Evolutionary conservation across 2,113 vertebrate species (phyloP).

Genomic region (Pelmatolapia mariae): DNA sequence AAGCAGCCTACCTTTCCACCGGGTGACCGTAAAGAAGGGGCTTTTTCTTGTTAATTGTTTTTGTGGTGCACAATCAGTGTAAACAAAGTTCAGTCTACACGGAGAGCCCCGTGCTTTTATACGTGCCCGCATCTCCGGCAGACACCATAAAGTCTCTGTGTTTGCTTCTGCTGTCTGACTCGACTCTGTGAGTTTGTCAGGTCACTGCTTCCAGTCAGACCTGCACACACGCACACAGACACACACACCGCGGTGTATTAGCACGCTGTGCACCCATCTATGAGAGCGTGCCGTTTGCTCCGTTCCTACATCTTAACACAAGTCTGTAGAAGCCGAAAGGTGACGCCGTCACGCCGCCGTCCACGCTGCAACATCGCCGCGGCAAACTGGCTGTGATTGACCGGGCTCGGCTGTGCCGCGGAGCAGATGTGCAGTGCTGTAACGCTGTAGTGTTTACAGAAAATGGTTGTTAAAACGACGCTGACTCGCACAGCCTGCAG

Average conservation of each 20-base stretch:
- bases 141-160: neutral
- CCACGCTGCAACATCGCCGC: constrained; percentile 10
- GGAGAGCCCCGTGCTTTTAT: neutral
- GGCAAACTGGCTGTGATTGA: constrained; percentile 5
- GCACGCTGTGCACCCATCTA: neutral
- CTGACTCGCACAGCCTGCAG: constrained; percentile 3
- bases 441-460: neutral
- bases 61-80: neutral
- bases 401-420: neutral
- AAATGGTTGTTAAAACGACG: neutral
- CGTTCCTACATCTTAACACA: neutral
- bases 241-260: neutral
- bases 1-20: neutral
- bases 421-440: neutral
- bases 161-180: neutral
- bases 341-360: constrained; percentile 17
- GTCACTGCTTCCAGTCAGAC: neutral
- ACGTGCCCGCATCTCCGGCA: neutral
- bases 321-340: neutral
- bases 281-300: neutral
- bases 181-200: constrained; percentile 10
- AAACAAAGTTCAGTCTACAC: constrained; percentile 41
- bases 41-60: neutral
- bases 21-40: neutral
- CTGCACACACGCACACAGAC: neutral